These are phyloP conservation scores for Takifugu ocellatus DNA, from an alignment of 2,797 vertebrate genomes.

Conservation along the genomic window DNA sequence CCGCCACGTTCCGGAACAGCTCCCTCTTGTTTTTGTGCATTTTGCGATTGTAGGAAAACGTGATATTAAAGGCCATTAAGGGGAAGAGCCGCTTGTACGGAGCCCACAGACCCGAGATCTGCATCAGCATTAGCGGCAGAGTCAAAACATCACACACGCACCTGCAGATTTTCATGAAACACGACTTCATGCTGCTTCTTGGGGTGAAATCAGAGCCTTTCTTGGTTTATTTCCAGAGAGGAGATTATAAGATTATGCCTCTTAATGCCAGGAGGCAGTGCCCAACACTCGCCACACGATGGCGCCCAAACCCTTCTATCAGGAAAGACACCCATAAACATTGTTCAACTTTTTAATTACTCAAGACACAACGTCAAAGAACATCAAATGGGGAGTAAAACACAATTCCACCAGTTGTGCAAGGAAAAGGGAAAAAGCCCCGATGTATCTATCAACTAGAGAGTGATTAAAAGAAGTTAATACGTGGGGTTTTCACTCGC, in stretches of 20 bases:
- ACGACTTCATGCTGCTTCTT: constrained; percentile 26
- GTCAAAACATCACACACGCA: constrained; percentile 26
- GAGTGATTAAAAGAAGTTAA: too few relatives aligned
- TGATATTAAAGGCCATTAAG: constrained; percentile 54
- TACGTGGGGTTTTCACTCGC: too few relatives aligned
- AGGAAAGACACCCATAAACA: background rate
- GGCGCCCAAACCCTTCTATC: background rate
- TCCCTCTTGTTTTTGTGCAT: constrained; percentile 67
- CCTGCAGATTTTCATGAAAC: constrained; percentile 37
- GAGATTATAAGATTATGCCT: constrained; percentile 45
- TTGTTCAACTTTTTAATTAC: background rate
- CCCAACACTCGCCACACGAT: background rate
- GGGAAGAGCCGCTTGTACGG: constrained; percentile 58
- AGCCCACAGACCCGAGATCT: constrained; percentile 40
- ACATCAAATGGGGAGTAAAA: background rate
- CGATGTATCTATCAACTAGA: too few relatives aligned
- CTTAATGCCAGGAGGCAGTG: constrained; percentile 2
- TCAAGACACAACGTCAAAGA: background rate
- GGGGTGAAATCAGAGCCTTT: background rate
- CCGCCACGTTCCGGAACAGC: constrained; percentile 61
- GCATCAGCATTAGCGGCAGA: constrained; percentile 25
- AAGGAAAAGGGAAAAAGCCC: too few relatives aligned
- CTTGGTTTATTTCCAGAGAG: background rate
- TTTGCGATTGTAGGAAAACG: constrained; percentile 63
- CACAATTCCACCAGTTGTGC: background rate